Evolutionary conservation across 1,140 invertebrate species (phyloP).

Genomic region (Drosophila jambulina): DNA sequence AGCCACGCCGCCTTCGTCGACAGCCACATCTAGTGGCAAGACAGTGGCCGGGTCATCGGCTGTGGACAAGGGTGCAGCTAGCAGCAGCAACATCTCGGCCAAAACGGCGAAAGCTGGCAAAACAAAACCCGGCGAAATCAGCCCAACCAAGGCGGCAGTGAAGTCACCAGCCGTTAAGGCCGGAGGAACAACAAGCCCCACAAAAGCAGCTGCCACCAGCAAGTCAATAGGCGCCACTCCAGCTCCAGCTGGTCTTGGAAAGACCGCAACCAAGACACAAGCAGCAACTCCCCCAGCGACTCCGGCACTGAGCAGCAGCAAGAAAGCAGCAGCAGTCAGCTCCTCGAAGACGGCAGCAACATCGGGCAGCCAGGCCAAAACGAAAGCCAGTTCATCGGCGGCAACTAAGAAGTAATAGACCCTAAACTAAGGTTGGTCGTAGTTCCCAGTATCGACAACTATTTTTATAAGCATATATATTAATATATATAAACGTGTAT

Average conservation of each 20-base stretch:
- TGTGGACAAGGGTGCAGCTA: neutral
- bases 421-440: constrained; percentile 4
- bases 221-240: constrained; percentile 13
- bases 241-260: constrained; percentile 3
- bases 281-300: constrained; percentile 19
- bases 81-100: constrained; percentile 37
- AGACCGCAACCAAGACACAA: constrained; percentile 4
- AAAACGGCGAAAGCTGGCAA: constrained; percentile 40
- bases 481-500: constrained; percentile 42
- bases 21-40: constrained; percentile 23
- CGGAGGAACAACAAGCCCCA: constrained; percentile 42
- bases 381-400: constrained; percentile 55
- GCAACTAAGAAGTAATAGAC: constrained; percentile 51
- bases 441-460: constrained; percentile 58
- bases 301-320: constrained; percentile 4
- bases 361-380: constrained; percentile 46
- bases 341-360: constrained; percentile 11
- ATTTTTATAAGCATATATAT: constrained; percentile 66
- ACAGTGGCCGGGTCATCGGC: neutral
- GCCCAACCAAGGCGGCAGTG: constrained; percentile 38
- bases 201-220: constrained; percentile 28
- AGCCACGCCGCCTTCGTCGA: neutral
- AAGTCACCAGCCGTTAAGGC: constrained; percentile 25
- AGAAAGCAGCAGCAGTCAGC: constrained; percentile 3
- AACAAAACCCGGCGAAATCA: constrained; percentile 28